Conservation (phyloP, 2,113 vertebrate genomes). For the sheep (Ovis aries) region ARS-UI_Ramb_v3.0 NC_056063.1:66946001-66946500, state of each 20-base stretch:
- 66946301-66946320: conserved; percentile 24
- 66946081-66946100: background rate
- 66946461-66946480: background rate
- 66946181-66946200: background rate
- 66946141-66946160: conserved; percentile 37
- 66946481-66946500: background rate
- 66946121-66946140: conserved; percentile 8
- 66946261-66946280: conserved; percentile 42
- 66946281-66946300: conserved; percentile 54
- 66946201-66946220: background rate
- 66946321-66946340: conserved; percentile 30
- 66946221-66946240: conserved; percentile 23
- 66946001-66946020: background rate
- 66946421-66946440: background rate
- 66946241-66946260: conserved; percentile 41
- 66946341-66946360: background rate
- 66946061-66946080: background rate
- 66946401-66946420: background rate
- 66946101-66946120: background rate
- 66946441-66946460: background rate
- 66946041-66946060: background rate
- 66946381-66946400: background rate
- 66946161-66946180: background rate
- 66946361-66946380: background rate
- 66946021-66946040: background rate